phyloP scores from a whole-genome alignment of 1,140 invertebrate species.

The Lutraria rhynchaena region DNA sequence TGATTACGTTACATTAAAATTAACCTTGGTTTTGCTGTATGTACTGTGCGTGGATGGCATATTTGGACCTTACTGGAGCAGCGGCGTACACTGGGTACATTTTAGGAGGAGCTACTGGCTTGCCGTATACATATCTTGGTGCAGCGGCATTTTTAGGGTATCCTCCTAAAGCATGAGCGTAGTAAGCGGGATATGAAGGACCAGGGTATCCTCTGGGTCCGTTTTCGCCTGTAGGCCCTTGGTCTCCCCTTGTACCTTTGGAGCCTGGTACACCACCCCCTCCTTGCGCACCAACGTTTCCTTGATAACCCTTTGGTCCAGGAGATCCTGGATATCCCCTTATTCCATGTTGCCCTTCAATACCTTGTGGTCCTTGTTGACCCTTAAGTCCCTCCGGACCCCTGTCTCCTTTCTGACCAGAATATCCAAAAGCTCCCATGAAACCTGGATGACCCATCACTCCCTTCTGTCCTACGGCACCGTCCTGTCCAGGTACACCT shows the following conservation, averaged over 20 bases:
- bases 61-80: slow-evolving; percentile 6
- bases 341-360: slow-evolving; percentile 31
- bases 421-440: slow-evolving; percentile 47
- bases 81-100: slow-evolving; percentile 15
- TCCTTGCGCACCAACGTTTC: slow-evolving; percentile 20
- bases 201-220: slow-evolving; percentile 29
- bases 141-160: slow-evolving; percentile 48
- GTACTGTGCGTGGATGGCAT: slow-evolving; percentile 10
- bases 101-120: background rate
- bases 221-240: slow-evolving; percentile 13
- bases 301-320: slow-evolving; percentile 52
- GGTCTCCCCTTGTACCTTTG: slow-evolving; percentile 42
- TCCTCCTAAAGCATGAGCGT: slow-evolving; percentile 40
- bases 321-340: slow-evolving; percentile 17
- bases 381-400: slow-evolving; percentile 18
- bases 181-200: slow-evolving; percentile 43
- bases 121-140: slow-evolving; percentile 31
- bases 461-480: slow-evolving; percentile 43
- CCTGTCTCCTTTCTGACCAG: slow-evolving; percentile 28
- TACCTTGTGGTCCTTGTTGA: slow-evolving; percentile 19
- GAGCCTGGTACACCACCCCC: slow-evolving; percentile 15
- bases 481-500: slow-evolving; percentile 43
- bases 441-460: slow-evolving; percentile 40
- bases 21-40: too few species aligned
- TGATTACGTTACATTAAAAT: too few species aligned